Conservation (phyloP, 30 jellyfish, hydroid and myxozoan genomes). For the Aurelia coerulea region DNA sequence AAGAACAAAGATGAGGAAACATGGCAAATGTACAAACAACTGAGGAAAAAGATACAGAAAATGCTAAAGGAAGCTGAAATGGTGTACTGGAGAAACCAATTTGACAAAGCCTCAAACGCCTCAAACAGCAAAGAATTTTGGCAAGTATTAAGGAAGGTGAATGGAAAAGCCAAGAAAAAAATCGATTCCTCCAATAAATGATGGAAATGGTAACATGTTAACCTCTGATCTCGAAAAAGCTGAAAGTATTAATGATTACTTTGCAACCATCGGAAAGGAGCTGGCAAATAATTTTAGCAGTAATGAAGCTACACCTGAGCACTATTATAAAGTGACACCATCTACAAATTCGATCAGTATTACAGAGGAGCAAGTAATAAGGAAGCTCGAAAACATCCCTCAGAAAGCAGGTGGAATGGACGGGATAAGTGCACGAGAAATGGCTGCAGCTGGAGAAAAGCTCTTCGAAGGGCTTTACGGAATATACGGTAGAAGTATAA, state of each 20-base stretch:
- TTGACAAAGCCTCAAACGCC: no score
- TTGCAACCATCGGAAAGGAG: constrained; percentile 9
- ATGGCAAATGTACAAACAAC: constrained; percentile 9
- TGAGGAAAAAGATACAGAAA: constrained; percentile 27
- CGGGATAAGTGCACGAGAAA: constrained; percentile 23
- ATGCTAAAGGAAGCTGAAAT: constrained; percentile 21
- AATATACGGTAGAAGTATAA: constrained; percentile 19
- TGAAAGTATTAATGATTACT: constrained; percentile 19
- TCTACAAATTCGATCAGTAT: background rate
- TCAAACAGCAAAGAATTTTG: no score
- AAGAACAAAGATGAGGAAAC: constrained; percentile 11
- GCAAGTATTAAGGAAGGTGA: background rate
- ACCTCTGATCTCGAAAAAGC: constrained; percentile 33
- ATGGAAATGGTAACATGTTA: constrained; percentile 25
- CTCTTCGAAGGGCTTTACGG: constrained; percentile 19
- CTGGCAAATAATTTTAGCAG: background rate
- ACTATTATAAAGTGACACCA: constrained; percentile 27
- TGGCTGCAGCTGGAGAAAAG: constrained; percentile 29
- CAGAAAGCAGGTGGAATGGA: constrained; percentile 30
- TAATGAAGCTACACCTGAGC: constrained; percentile 8
- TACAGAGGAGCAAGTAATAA: constrained; percentile 28
- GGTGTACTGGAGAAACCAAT: constrained; percentile 8
- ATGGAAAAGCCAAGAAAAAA: constrained; percentile 6
- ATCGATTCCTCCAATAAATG: constrained; percentile 9
- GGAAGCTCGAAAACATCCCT: constrained; percentile 13